Evolutionary conservation across 2,113 vertebrate species (phyloP).

Genomic region (Notechis scutatus): DNA sequence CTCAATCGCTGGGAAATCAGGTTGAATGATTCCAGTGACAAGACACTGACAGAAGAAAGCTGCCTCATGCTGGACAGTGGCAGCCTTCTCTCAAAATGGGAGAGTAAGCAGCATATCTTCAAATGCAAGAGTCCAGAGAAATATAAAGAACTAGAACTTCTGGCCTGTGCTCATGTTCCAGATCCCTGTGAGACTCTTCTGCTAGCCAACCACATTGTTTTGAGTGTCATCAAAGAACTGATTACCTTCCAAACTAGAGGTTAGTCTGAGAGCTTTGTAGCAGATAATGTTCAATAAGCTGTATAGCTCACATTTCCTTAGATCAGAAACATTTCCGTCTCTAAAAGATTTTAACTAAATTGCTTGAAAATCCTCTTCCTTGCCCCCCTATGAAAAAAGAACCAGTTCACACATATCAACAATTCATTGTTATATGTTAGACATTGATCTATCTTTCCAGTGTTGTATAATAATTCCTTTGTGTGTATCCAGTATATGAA

Average conservation of each 20-base stretch:
- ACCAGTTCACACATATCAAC: not conserved
- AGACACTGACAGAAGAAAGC: not conserved
- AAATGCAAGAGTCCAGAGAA: not conserved
- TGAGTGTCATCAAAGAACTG: slow-evolving; percentile 22
- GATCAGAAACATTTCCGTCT: not conserved
- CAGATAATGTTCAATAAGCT: not conserved
- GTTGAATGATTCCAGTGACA: not conserved
- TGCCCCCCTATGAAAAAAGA: not conserved
- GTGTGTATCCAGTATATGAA: not conserved
- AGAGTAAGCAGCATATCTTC: slow-evolving; percentile 4
- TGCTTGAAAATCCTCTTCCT: not conserved
- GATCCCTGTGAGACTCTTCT: not conserved
- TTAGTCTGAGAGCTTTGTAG: not conserved
- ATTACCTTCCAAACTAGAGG: not conserved
- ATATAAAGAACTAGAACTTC: not conserved
- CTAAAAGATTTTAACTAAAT: not conserved
- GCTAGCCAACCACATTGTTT: slow-evolving; percentile 19
- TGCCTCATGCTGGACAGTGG: not conserved
- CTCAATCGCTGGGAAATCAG: slow-evolving; percentile 4
- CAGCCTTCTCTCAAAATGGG: slow-evolving; percentile 19
- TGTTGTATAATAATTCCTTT: not conserved
- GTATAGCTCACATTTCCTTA: not conserved
- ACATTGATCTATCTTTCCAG: not conserved
- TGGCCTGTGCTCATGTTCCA: not conserved
- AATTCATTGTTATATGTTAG: not conserved